A percentile compares a stretch with the other conserved stretches of the same genome.
Conservation (phyloP, 2,797 vertebrate species). For the Gila robusta region DNA sequence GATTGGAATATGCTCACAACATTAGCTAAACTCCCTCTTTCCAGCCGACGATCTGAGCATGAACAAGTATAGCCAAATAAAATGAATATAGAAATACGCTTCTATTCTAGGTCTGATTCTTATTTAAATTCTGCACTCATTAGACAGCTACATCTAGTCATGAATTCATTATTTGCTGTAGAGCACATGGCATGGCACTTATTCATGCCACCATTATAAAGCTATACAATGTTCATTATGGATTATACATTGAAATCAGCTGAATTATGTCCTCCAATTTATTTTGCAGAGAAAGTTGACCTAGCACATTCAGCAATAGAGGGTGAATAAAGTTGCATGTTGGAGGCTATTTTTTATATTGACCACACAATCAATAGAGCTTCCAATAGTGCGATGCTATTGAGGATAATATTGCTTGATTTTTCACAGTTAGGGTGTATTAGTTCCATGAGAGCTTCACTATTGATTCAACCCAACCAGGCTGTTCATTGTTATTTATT, state of each 20-base stretch:
- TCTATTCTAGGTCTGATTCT: conserved; percentile 27
- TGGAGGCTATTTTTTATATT: conserved; percentile 73
- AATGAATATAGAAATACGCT: neutral
- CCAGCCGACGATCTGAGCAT: conserved; percentile 1
- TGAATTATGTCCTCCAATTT: conserved; percentile 68
- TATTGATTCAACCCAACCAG: conserved; percentile 70
- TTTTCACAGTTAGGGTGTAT: conserved; percentile 76
- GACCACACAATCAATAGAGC: conserved; percentile 76
- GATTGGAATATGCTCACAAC: conserved; percentile 26
- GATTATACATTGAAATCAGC: conserved; percentile 59
- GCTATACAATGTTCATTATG: conserved; percentile 65
- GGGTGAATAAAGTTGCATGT: conserved; percentile 67
- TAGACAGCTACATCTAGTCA: conserved; percentile 11
- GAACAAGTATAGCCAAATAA: neutral
- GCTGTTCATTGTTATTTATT: conserved; percentile 46
- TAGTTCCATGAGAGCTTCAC: conserved; percentile 72
- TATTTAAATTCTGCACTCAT: conserved; percentile 37
- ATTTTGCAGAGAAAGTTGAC: conserved; percentile 58
- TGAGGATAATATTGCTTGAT: conserved; percentile 76
- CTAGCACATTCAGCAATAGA: conserved; percentile 59
- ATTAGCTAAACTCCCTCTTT: conserved; percentile 14
- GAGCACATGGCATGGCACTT: conserved; percentile 9
- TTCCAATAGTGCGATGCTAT: conserved; percentile 66
- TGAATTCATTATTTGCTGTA: neutral
- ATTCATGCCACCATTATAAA: conserved; percentile 45